Base-by-base conservation (phyloP, 2,888 invertebrate species). In the Drosophila ustulata region DNA sequence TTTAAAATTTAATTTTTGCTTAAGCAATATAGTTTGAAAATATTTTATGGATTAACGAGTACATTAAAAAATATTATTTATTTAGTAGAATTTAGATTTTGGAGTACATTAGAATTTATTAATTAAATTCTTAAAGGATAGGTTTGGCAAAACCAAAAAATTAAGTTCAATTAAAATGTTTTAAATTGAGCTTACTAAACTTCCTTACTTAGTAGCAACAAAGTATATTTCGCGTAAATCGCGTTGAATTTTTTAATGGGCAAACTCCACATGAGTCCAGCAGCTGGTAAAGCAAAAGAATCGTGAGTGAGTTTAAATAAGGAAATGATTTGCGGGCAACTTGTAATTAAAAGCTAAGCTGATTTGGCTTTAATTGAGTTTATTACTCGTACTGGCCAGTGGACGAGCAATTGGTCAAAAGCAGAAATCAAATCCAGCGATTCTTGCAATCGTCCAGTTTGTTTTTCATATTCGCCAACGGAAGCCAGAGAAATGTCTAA, bases 401-500 rank as follows among this genome's bases (percentile, higher is more conserved):
- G 3, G n/a, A 9, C 43, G 30, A 11, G 7, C 39, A 41, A 11
- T 37, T 25, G 8, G 37, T 13, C 37, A 37, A 9, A 18, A 34
- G 39, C 45, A 25, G 59, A 70, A 80, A 82, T 79, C 70, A 74
- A 66, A 70, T 7, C 77, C 28, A 59, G 46, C 28, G 37, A 45
- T 41, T 25, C 52, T 55, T 39, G 50, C 55, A 55, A 63, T 57
- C 41, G 43, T 30, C 23, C 55, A 53, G 25, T 46, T 56, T 56
- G 53, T 26, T 26, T n/a, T 52, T 39, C 59, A 64, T 71, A 64
- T 55, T 46, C 46, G 63, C 71, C 66, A 66, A 34, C 58, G 81
- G 88, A 86, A 86, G 85, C 88, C 85, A 73, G 58, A 81, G 67
- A 81, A 86, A 75, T 85, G 78, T 75, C 85, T 85, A 86, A 86